Percentiles rank a stretch among this genome's conserved stretches.
Conservation (phyloP, 92 coral and sea anemone species). For the Scolanthus callimorphus region DNA sequence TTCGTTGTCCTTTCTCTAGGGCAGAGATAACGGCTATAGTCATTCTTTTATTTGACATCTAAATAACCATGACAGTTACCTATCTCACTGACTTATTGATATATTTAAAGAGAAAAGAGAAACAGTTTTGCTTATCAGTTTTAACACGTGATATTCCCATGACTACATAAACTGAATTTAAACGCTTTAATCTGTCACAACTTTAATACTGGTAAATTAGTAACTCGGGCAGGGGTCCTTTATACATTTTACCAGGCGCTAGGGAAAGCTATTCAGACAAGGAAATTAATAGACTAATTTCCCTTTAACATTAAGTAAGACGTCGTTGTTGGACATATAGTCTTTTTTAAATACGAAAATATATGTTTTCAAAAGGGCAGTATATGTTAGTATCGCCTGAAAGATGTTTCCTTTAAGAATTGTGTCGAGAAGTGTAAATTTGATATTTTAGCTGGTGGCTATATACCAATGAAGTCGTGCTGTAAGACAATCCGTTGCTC, state of each 20-base stretch:
- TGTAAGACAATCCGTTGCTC: not conserved
- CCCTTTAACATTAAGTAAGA: not conserved
- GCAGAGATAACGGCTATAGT: constrained; percentile 2
- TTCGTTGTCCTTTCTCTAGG: not conserved
- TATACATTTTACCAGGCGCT: too few species aligned
- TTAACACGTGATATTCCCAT: not conserved
- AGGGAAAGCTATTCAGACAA: not conserved
- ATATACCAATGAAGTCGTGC: not conserved
- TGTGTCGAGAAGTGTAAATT: too few species aligned
- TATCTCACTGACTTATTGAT: constrained; percentile 2
- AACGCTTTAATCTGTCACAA: not conserved
- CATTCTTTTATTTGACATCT: not conserved
- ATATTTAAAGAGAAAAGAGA: not conserved
- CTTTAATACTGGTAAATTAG: not conserved
- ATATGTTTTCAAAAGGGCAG: too few species aligned
- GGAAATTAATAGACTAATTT: not conserved
- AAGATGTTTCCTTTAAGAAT: too few species aligned
- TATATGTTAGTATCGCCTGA: too few species aligned
- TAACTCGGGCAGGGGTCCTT: not conserved
- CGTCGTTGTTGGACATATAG: too few species aligned
- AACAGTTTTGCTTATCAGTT: not conserved
- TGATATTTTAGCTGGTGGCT: not conserved
- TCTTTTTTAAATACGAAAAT: too few species aligned
- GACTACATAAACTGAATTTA: too few species aligned
- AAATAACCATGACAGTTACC: not conserved